These are phyloP conservation scores for Oxyura jamaicensis DNA, from an alignment of 2,113 vertebrate genomes.

Conservation along the genomic window DNA sequence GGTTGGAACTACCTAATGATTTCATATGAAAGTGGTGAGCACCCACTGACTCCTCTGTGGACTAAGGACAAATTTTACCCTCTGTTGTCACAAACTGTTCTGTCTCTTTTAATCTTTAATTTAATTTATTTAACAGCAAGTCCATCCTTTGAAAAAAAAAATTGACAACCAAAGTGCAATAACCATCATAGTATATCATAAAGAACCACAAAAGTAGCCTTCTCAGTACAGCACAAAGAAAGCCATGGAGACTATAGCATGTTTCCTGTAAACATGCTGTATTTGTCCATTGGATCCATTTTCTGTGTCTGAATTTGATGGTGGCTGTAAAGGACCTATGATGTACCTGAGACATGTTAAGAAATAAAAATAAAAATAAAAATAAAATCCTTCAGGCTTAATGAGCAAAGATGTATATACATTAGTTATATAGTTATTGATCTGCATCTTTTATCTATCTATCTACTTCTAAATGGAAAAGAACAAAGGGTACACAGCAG, in stretches of 20 bases:
- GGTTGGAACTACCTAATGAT: not conserved
- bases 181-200: not conserved
- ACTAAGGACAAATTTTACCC: not conserved
- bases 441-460: not conserved
- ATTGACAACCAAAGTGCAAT: not conserved
- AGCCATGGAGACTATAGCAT: not conserved
- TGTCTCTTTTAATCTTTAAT: not conserved
- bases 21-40: not conserved
- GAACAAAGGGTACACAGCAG: not conserved
- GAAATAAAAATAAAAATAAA: not conserved
- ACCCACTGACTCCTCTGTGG: not conserved
- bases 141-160: slow-evolving; percentile 3
- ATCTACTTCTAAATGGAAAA: not conserved
- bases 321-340: not conserved
- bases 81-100: not conserved
- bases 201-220: not conserved
- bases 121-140: not conserved
- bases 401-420: not conserved
- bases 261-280: not conserved
- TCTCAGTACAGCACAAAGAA: not conserved
- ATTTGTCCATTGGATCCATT: not conserved
- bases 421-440: not conserved
- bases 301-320: not conserved
- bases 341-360: not conserved
- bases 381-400: not conserved